A percentile compares a stretch with the other conserved stretches of the same genome.
These are phyloP conservation scores for Campylomormyrus numenius DNA, from an alignment of 2,113 vertebrate species.

Conservation along the genomic window DNA sequence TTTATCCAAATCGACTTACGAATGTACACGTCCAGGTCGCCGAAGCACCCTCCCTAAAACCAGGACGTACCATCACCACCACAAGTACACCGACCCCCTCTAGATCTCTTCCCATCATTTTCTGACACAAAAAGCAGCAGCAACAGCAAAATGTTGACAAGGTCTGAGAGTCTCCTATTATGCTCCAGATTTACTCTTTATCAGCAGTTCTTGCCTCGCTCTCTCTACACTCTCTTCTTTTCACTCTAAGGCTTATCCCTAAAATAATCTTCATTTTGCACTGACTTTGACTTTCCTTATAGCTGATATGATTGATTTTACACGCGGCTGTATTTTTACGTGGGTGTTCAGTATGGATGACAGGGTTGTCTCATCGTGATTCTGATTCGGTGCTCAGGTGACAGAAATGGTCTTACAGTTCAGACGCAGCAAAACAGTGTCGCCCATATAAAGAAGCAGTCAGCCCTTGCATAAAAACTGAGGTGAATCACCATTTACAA, in stretches of 20 bases:
- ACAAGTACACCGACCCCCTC: background rate
- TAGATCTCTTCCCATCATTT: background rate
- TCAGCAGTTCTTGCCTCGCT: background rate
- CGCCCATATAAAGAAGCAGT: background rate
- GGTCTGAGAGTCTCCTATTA: background rate
- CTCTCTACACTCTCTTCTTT: background rate
- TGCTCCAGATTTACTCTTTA: background rate
- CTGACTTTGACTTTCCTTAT: background rate
- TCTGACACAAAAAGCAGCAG: background rate
- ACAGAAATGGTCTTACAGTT: background rate
- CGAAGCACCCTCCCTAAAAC: background rate
- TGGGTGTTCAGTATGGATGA: background rate
- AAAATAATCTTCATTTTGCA: background rate
- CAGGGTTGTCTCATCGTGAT: background rate
- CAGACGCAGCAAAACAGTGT: background rate
- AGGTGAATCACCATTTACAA: background rate
- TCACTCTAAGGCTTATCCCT: background rate
- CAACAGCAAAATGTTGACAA: background rate
- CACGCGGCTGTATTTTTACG: background rate
- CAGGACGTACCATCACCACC: background rate
- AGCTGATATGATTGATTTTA: background rate
- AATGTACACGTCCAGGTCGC: background rate
- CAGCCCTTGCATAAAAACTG: background rate
- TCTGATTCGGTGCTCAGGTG: background rate
- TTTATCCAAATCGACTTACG: background rate